Conservation (phyloP, 2,113 vertebrate species). For the Elachura formosa region DNA sequence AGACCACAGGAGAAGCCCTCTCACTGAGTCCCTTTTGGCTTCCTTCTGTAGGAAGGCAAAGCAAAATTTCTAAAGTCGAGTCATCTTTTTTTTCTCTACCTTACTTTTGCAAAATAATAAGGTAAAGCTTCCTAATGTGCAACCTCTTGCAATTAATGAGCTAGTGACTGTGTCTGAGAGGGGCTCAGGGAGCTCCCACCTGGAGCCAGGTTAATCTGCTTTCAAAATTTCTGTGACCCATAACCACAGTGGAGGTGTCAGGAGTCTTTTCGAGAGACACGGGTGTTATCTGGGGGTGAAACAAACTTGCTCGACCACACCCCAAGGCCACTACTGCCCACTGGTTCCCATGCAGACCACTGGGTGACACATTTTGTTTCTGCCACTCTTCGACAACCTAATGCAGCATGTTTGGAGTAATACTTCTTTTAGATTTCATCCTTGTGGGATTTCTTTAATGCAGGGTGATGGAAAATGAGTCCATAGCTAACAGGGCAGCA, state of each 20-base stretch:
- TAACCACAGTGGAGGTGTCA: background rate
- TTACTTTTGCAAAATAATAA: background rate
- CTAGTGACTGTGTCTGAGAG: background rate
- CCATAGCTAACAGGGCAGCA: background rate
- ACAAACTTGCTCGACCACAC: background rate
- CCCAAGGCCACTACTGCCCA: background rate
- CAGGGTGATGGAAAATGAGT: background rate
- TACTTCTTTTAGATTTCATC: background rate
- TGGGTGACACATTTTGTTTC: background rate
- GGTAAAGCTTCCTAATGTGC: background rate
- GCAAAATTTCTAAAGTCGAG: background rate
- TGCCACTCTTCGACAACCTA: background rate
- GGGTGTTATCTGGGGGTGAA: constrained; percentile 39
- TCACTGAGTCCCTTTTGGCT: background rate
- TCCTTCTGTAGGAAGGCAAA: background rate
- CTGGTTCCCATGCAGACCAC: background rate
- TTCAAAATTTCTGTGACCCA: background rate
- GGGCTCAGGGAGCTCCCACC: background rate
- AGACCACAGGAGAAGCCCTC: background rate
- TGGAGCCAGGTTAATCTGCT: background rate
- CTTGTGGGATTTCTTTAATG: background rate
- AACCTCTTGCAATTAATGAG: background rate
- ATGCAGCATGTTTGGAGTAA: background rate
- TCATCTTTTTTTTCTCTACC: background rate
- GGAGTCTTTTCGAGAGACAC: background rate